Conservation (phyloP, 1,140 invertebrate species). For the Manduca sexta region DNA sequence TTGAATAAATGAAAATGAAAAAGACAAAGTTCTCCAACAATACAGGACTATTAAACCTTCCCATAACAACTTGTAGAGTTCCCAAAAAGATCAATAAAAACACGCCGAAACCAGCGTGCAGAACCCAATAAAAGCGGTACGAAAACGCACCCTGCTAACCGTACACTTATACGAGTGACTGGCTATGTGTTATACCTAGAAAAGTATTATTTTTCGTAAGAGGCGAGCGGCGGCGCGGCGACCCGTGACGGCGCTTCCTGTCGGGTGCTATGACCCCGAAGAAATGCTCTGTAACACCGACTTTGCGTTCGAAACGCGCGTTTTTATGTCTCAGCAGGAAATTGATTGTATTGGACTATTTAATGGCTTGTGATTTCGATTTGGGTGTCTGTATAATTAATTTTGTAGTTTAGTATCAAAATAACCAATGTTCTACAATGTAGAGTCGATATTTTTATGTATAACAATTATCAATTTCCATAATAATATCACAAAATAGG, state of each 20-base stretch:
- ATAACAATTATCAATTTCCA: too few species aligned
- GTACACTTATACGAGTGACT: constrained; percentile 36
- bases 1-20: too few species aligned
- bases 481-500: too few species aligned
- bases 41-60: neutral
- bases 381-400: too few species aligned
- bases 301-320: constrained; percentile 17
- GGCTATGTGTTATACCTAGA: constrained; percentile 53
- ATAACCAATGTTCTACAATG: too few species aligned
- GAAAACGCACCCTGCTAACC: constrained; percentile 20
- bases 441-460: too few species aligned
- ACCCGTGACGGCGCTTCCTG: constrained; percentile 62
- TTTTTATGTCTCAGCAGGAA: constrained; percentile 52
- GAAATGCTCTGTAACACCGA: constrained; percentile 51
- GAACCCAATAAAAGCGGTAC: neutral
- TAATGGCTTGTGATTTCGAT: constrained; percentile 33
- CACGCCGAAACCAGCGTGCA: too few species aligned
- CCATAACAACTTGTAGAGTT: neutral
- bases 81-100: too few species aligned
- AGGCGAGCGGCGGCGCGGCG: constrained; percentile 41
- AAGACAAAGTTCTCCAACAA: neutral
- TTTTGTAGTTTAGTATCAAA: too few species aligned
- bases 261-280: constrained; percentile 67
- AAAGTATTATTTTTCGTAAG: constrained; percentile 65
- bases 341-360: constrained; percentile 55